Conservation (phyloP, 2,888 invertebrate species). For the Brachylomia viminalis region DNA sequence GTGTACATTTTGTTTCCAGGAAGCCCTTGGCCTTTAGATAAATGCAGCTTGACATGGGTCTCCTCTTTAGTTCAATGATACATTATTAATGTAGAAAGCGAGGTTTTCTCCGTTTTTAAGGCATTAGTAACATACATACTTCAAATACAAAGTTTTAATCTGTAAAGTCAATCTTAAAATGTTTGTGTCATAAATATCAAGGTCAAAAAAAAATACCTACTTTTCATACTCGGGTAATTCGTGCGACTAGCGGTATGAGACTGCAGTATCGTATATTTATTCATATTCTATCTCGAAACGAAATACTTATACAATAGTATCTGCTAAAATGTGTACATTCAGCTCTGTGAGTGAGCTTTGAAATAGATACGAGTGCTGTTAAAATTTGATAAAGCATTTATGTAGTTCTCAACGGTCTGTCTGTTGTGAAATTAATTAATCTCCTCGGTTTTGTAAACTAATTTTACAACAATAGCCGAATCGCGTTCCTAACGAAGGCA, state of each 20-base stretch:
- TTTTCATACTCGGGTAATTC: slow-evolving; percentile 74
- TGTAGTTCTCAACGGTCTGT: slow-evolving; percentile 57
- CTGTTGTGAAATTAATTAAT: slow-evolving; percentile 65
- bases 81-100: slow-evolving; percentile 23
- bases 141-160: slow-evolving; percentile 70
- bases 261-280: slow-evolving; percentile 72
- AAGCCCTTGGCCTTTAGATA: slow-evolving; percentile 47
- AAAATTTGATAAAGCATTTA: slow-evolving; percentile 66
- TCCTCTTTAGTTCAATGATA: not conserved
- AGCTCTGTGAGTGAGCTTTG: slow-evolving; percentile 67
- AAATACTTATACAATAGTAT: slow-evolving; percentile 62
- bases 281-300: slow-evolving; percentile 69
- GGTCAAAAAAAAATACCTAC: slow-evolving; percentile 77
- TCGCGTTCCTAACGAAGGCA: slow-evolving; percentile 39
- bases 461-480: slow-evolving; percentile 55
- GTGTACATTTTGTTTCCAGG: slow-evolving; percentile 44
- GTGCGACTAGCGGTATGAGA: slow-evolving; percentile 70
- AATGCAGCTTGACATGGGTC: slow-evolving; percentile 1
- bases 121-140: slow-evolving; percentile 40
- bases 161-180: slow-evolving; percentile 73
- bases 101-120: slow-evolving; percentile 43
- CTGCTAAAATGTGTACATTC: slow-evolving; percentile 62
- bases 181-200: slow-evolving; percentile 83
- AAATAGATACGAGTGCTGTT: slow-evolving; percentile 64
- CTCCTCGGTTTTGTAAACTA: slow-evolving; percentile 51